Percentiles rank a stretch among this genome's conserved stretches.
Evolutionary conservation across 2,797 vertebrate genomes (phyloP).

Genomic region (Coendou prehensilis): DNA sequence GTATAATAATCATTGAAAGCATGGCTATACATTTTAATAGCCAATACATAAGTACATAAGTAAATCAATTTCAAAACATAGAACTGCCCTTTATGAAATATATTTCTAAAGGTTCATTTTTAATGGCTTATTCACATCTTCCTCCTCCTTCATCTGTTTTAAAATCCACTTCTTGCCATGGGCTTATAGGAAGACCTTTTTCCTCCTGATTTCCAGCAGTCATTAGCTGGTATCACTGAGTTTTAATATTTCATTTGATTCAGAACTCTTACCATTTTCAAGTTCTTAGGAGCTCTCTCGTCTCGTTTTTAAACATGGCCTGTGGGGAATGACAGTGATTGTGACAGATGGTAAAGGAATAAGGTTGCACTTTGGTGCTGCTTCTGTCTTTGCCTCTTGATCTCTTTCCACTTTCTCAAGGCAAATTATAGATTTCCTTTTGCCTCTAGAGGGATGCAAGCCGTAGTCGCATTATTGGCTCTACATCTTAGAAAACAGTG

Average conservation of each 20-base stretch:
- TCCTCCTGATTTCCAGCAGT: slow-evolving; percentile 70
- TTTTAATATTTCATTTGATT: slow-evolving; percentile 88
- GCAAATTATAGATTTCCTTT: slow-evolving; percentile 88
- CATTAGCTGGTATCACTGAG: slow-evolving; percentile 82
- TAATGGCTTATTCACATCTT: slow-evolving; percentile 25
- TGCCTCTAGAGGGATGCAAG: slow-evolving; percentile 87
- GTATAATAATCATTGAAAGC: slow-evolving; percentile 65
- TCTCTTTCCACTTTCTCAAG: slow-evolving; percentile 79
- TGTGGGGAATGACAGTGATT: slow-evolving; percentile 85
- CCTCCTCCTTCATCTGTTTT: not conserved
- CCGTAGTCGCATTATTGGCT: slow-evolving; percentile 86
- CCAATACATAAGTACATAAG: not conserved
- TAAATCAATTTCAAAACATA: slow-evolving; percentile 45
- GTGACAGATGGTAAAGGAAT: slow-evolving; percentile 89
- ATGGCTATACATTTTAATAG: not conserved
- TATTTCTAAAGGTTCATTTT: slow-evolving; percentile 79
- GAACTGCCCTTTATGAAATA: slow-evolving; percentile 42
- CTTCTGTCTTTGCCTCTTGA: slow-evolving; percentile 84
- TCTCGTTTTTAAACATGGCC: slow-evolving; percentile 87
- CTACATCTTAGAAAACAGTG: slow-evolving; percentile 80
- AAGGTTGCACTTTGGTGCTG: slow-evolving; percentile 84
- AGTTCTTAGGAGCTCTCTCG: slow-evolving; percentile 85
- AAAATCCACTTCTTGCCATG: not conserved
- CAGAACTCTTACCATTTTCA: slow-evolving; percentile 84
- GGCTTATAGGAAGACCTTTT: slow-evolving; percentile 83